Percentiles rank a stretch among this genome's conserved stretches.
Evolutionary conservation across 2,888 invertebrate species (phyloP).

Genomic region (Drosophila neotestacea): DNA sequence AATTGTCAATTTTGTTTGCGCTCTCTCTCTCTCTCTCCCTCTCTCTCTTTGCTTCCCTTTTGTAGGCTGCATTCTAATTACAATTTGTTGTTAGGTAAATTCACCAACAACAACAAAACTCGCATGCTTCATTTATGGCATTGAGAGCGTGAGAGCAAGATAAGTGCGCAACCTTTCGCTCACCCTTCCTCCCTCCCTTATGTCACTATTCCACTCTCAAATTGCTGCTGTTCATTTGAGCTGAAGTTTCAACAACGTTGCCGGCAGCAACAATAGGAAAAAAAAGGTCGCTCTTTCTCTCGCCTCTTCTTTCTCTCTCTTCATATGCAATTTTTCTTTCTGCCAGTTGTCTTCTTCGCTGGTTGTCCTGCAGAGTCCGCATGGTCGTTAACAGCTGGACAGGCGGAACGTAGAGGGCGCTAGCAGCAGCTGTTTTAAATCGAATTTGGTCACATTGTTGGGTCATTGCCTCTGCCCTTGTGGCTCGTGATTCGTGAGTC

Average conservation of each 20-base stretch:
- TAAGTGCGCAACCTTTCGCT: slow-evolving; percentile 38
- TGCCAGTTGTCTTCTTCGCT: not conserved
- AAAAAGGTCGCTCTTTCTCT: slow-evolving; percentile 14
- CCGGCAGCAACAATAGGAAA: slow-evolving; percentile 32
- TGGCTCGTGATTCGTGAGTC: slow-evolving; percentile 4
- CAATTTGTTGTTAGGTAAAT: slow-evolving; percentile 45
- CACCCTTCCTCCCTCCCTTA: no score
- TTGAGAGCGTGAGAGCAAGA: slow-evolving; percentile 33
- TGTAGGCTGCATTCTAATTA: slow-evolving; percentile 55
- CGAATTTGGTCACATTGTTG: slow-evolving; percentile 38
- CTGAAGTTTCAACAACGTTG: slow-evolving; percentile 52
- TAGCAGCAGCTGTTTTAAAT: slow-evolving; percentile 50
- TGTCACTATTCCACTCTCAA: not conserved
- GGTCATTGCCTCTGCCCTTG: slow-evolving; percentile 45
- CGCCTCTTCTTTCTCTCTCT: slow-evolving; percentile 11
- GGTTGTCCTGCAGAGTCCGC: slow-evolving; percentile 23
- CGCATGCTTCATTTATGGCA: slow-evolving; percentile 19
- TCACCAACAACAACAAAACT: slow-evolving; percentile 38
- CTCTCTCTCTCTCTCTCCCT: slow-evolving; percentile 1
- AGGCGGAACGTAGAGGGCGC: slow-evolving; percentile 35
- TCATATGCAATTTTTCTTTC: not conserved
- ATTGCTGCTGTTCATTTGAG: slow-evolving; percentile 32
- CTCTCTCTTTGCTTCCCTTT: not conserved
- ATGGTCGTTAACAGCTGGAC: slow-evolving; percentile 53
- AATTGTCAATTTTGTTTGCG: slow-evolving; percentile 25